A percentile compares a stretch with the other conserved stretches of the same genome.
phyloP scores from a whole-genome alignment of 1,140 invertebrate genomes.

The Akabosia matsudoensis region DNA sequence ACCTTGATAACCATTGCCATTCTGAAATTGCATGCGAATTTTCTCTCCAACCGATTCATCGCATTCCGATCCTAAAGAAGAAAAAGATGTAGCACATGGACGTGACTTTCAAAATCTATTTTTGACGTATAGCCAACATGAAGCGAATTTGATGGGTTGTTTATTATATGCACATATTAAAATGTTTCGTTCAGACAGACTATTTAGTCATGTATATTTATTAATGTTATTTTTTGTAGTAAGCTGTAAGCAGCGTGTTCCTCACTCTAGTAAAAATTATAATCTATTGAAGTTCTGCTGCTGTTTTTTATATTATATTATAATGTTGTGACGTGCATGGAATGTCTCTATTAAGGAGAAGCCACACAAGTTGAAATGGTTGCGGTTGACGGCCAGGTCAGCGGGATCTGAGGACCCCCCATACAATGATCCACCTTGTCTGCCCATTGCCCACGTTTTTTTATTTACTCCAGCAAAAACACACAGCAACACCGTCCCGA shows the following conservation, averaged over 20 bases:
- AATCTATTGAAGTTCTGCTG: neutral
- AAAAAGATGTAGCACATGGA: too few species aligned
- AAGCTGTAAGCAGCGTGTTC: neutral
- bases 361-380: constrained; percentile 48
- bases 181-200: neutral
- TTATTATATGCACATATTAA: neutral
- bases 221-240: too few species aligned
- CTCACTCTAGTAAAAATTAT: neutral
- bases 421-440: constrained; percentile 43
- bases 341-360: constrained; percentile 48
- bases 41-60: too few species aligned
- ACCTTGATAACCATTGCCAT: too few species aligned
- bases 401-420: constrained; percentile 45
- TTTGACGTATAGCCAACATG: constrained; percentile 11
- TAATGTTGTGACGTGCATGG: constrained; percentile 47
- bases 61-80: too few species aligned
- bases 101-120: neutral
- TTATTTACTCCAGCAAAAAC: constrained; percentile 6
- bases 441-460: constrained; percentile 44
- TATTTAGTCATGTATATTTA: neutral
- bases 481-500: neutral
- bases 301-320: constrained; percentile 2
- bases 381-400: constrained; percentile 47
- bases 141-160: constrained; percentile 15
- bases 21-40: too few species aligned